Conservation (phyloP, 1,140 invertebrate species). For the Myzus persicae region DNA sequence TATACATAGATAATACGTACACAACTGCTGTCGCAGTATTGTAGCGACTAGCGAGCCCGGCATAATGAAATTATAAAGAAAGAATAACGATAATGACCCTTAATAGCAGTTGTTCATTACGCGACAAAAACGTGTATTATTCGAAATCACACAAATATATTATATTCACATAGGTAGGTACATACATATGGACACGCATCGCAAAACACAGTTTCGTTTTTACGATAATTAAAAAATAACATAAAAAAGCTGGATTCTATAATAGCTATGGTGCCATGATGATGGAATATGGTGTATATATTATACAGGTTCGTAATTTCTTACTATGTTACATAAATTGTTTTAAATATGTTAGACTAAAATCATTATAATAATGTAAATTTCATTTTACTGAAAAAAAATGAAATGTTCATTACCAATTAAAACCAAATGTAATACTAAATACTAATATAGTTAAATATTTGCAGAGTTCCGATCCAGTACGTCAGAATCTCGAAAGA, state of each 20-base stretch:
- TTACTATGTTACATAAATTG: no score
- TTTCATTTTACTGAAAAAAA: no score
- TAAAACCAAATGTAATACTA: no score
- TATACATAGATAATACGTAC: background rate
- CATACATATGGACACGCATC: background rate
- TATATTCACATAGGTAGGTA: background rate
- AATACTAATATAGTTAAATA: no score
- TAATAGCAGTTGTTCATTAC: slow-evolving; percentile 27
- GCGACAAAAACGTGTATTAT: slow-evolving; percentile 28
- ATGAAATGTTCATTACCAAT: no score
- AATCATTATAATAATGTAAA: no score
- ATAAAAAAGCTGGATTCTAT: background rate
- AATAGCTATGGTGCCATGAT: no score
- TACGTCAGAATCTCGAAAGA: no score
- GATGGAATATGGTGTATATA: background rate
- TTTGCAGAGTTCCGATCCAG: no score
- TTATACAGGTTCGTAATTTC: no score
- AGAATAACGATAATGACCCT: slow-evolving; percentile 40
- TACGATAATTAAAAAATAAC: background rate
- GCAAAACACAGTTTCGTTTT: background rate
- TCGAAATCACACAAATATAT: slow-evolving; percentile 1
- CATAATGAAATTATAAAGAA: slow-evolving; percentile 44
- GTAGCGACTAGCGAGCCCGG: no score
- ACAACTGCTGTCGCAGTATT: background rate
- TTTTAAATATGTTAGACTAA: no score